These are phyloP conservation scores for Sphaerophoria taeniata DNA, from an alignment of 2,888 invertebrate genomes.

Conservation along the genomic window DNA sequence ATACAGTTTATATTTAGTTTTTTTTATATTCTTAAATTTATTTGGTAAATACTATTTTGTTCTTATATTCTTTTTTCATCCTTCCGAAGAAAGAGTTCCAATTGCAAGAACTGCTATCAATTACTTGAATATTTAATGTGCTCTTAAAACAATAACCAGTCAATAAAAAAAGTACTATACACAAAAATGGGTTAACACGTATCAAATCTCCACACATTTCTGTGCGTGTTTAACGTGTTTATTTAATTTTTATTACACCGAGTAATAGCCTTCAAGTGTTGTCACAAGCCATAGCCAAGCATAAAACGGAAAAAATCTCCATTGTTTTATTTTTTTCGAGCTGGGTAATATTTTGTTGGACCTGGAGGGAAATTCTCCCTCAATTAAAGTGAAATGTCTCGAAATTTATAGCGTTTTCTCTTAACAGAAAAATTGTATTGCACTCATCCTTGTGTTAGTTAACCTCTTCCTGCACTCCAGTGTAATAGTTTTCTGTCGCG, in stretches of 20 bases:
- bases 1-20: too few species aligned
- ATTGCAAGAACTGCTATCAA: not conserved
- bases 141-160: not conserved
- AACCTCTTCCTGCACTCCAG: not conserved
- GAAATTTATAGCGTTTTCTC: conserved; percentile 23
- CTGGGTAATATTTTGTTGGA: not conserved
- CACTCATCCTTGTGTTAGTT: not conserved
- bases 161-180: not conserved
- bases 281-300: not conserved
- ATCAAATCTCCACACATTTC: not conserved
- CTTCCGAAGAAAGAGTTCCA: not conserved
- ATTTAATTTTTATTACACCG: conserved; percentile 13
- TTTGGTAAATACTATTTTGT: not conserved
- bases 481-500: not conserved
- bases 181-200: conserved; percentile 8
- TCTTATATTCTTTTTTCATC: not conserved
- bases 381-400: conserved; percentile 13
- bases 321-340: not conserved
- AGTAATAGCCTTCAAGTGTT: conserved; percentile 11
- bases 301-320: not conserved
- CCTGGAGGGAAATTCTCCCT: not conserved
- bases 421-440: not conserved
- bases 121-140: not conserved
- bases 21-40: too few species aligned
- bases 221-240: conserved; percentile 20